Evolutionary conservation across 2,797 vertebrate species (phyloP), one percentile per base, ranked within the genome.

Genomic region (Carapus acus): DNA sequence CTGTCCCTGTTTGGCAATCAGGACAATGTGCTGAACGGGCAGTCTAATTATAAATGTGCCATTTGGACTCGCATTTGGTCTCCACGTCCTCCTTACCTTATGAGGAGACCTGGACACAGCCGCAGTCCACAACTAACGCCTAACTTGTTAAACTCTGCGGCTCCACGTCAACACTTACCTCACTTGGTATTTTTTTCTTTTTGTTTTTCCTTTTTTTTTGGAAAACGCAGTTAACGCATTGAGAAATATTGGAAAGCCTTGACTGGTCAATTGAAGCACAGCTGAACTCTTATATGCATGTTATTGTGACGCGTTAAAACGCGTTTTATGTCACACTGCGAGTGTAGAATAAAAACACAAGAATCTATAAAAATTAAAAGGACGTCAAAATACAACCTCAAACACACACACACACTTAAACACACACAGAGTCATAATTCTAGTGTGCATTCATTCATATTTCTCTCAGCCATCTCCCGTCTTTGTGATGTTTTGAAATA

Each of bases 11-110:
- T 90, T 89, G 92, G 92, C 90, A 82, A 84, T 85, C 88, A 86
- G 89, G 89, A 92, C 89, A 91, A 94, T 95, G 92, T 97, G 96
- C 96, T 98, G 95, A 98, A 93, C 93, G 89, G 89, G 87, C 94
- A 94, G 90, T 94, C 96, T 98, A 98, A 98, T 97, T 93, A 96
- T 98, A 98, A 90, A 93, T 93, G 93, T 97, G 92, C 91, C 94
- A 94, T 95, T 94, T 93, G 88, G 91, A 90, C 92, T 88, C 81
- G 86, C 89, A 84, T 87, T 92, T 58, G 90, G 88, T 89, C 87
- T 87, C 90, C 89, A 87, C 88, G 87, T 92, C 91, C 91, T 90
- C 86, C 90, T 97, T 96, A 94, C 96, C 95, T 98, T 98, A 97
- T 97, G 94, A 92, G 94, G 96, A 91, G 89, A 91, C 89, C 88